Base-by-base conservation (phyloP, 2,888 invertebrate species). In the Eupithecia subfuscata region DNA sequence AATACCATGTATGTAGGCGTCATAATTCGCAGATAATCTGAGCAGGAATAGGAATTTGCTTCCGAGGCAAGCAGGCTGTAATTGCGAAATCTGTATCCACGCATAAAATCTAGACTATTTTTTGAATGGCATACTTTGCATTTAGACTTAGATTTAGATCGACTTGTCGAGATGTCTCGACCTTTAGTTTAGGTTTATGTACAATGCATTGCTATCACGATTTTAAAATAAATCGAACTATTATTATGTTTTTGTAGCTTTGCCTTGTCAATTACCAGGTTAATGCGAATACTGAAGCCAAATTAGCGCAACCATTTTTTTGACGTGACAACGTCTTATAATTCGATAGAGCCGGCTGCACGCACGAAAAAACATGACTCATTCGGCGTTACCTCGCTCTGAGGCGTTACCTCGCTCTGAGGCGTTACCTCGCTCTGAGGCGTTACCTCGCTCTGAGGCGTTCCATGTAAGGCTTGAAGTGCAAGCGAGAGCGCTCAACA, bases 61-160 rank as follows among this genome's bases (percentile, higher is more conserved):
- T 81, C 80, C 81, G 80, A 81, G 81, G 79, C 74, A 77, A 80
- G 45, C 81, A 43, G 22, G 79, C 70, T 60, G 56, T 77, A 64
- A 78, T 77, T 79, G 74, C 71, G 73, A 73, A 73, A 73, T 73
- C 16, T 37, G 11, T 22, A 71, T 67, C 37, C 25, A 63, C 45
- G 70, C 60, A 69, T 72, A 64, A 71, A 68, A 69, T 75, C 34
- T 71, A 52, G 64, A 34, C 34, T 25, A 64, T 30, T 25, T 56
- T 25, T 25, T 60, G 12, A 60, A 60, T 25, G 56, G 12, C 14
- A 60, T 5, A 60, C 60, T 22, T 60, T 60, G 60, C 60, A 60
- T 60, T 25, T 22, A 52, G 52, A 14, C 8, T 40, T 12, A 43
- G 60, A 60, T 25, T 25, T 6, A 22, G 60, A 60, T 60, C 60